A percentile compares a stretch with the other conserved stretches of the same genome.
These are phyloP conservation scores for Corydoras sp. DNA, from an alignment of 2,113 vertebrate genomes.

Conservation along the genomic window DNA sequence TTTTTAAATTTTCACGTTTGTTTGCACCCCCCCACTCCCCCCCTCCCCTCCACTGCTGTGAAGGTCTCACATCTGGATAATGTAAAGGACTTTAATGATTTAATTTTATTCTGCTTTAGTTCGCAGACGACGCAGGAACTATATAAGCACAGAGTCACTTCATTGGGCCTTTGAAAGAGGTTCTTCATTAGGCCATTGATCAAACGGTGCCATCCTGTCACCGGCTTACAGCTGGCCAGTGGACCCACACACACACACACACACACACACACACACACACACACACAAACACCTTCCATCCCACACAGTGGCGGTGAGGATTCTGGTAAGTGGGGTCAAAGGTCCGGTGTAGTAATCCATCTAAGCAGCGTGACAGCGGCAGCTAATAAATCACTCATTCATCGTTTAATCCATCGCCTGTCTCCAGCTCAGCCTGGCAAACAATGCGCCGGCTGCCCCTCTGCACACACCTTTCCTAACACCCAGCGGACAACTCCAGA, in stretches of 20 bases:
- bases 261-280: conserved; percentile 41
- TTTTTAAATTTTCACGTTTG: too few species aligned
- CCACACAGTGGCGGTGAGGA: conserved; percentile 57
- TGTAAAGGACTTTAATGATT: not conserved
- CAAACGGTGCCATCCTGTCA: conserved; percentile 74
- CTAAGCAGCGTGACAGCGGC: conserved; percentile 72
- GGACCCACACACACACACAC: conserved; percentile 47
- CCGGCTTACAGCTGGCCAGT: conserved; percentile 68
- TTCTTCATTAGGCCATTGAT: conserved; percentile 76
- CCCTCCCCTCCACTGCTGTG: too few species aligned
- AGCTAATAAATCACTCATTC: conserved; percentile 82
- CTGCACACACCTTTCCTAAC: conserved; percentile 38
- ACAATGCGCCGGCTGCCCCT: conserved; percentile 52
- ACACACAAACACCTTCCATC: conserved; percentile 43
- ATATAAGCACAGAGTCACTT: conserved; percentile 53
- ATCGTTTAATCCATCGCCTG: conserved; percentile 74
- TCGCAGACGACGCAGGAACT: conserved; percentile 25
- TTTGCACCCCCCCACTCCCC: too few species aligned
- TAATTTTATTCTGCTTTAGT: conserved; percentile 3
- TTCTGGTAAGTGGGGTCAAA: conserved; percentile 74
- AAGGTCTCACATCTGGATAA: too few species aligned
- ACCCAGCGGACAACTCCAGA: conserved; percentile 23
- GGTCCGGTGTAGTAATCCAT: conserved; percentile 77
- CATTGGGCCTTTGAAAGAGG: conserved; percentile 67
- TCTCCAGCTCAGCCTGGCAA: conserved; percentile 61